Percentiles rank a stretch among this genome's conserved stretches.
Conservation (phyloP, 2,888 invertebrate genomes). For the Abrostola triplasia region DNA sequence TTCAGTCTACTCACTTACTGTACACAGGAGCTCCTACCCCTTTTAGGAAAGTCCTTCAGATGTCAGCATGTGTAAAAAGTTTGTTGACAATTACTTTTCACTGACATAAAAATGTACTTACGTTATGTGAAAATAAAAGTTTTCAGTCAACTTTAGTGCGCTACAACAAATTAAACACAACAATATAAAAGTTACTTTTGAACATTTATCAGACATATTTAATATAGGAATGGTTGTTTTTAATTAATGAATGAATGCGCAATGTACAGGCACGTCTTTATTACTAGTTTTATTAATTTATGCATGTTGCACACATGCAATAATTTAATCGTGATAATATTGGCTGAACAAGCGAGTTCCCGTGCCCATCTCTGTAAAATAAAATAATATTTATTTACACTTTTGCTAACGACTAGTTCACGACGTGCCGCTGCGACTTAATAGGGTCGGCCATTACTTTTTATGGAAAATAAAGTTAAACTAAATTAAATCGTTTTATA, state of each 20-base stretch:
- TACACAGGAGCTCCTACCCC: slow-evolving; percentile 5
- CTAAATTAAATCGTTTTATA: slow-evolving; percentile 62
- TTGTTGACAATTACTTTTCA: not conserved
- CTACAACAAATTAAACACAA: no score
- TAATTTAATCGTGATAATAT: slow-evolving; percentile 16
- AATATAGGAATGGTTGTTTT: slow-evolving; percentile 2
- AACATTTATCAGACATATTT: slow-evolving; percentile 18
- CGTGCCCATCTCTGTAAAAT: slow-evolving; percentile 11
- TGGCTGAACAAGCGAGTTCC: slow-evolving; percentile 11
- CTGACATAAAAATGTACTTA: no score
- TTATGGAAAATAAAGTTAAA: slow-evolving; percentile 65
- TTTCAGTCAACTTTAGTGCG: no score
- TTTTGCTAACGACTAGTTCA: slow-evolving; percentile 53
- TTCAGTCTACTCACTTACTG: not conserved
- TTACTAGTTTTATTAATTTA: slow-evolving; percentile 17
- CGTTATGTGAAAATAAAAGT: no score
- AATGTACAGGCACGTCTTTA: slow-evolving; percentile 17
- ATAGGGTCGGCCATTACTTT: slow-evolving; percentile 64
- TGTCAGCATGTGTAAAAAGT: slow-evolving; percentile 4
- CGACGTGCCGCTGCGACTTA: slow-evolving; percentile 52
- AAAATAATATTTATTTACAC: slow-evolving; percentile 29
- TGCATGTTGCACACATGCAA: slow-evolving; percentile 4
- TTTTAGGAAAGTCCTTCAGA: slow-evolving; percentile 8
- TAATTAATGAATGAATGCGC: slow-evolving; percentile 8
- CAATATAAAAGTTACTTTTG: slow-evolving; percentile 9